A percentile compares a stretch with the other conserved stretches of the same genome.
phyloP scores from a whole-genome alignment of 2,888 invertebrate genomes.

The Hylaea fasciaria region DNA sequence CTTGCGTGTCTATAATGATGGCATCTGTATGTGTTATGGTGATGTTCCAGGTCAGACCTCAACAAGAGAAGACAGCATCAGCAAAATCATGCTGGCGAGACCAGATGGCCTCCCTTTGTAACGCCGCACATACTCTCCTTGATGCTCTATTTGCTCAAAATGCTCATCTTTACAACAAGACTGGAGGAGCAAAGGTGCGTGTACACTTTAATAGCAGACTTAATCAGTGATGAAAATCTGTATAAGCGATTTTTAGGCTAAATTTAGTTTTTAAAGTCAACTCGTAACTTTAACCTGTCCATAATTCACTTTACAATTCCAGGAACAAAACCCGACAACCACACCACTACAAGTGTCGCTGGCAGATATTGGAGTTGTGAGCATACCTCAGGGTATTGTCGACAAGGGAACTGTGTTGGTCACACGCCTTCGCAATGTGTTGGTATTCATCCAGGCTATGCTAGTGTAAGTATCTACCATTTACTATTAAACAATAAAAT shows the following conservation, averaged over 20 bases:
- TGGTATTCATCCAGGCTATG: constrained; percentile 76
- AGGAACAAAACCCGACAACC: background rate
- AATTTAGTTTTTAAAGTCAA: no score
- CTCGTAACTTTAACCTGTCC: no score
- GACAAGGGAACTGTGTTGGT: constrained; percentile 53
- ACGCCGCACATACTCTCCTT: constrained; percentile 63
- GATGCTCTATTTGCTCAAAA: constrained; percentile 61
- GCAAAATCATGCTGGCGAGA: constrained; percentile 74
- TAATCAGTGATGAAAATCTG: no score
- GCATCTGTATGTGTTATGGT: background rate
- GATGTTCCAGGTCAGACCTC: constrained; percentile 63
- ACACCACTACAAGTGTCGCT: constrained; percentile 54
- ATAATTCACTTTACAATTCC: background rate
- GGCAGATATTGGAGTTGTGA: constrained; percentile 45
- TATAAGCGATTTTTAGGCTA: no score
- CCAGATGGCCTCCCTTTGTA: constrained; percentile 66
- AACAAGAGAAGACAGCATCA: constrained; percentile 68
- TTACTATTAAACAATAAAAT: background rate
- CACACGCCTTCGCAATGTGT: constrained; percentile 65
- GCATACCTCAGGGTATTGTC: constrained; percentile 38
- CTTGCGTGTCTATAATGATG: no score
- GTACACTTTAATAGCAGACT: no score
- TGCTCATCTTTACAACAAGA: constrained; percentile 59
- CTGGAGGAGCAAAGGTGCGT: constrained; percentile 46
- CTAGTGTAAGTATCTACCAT: constrained; percentile 70